phyloP scores from a whole-genome alignment of 1,140 invertebrate genomes.

The Hermatobates lingyangjiaoensis region DNA sequence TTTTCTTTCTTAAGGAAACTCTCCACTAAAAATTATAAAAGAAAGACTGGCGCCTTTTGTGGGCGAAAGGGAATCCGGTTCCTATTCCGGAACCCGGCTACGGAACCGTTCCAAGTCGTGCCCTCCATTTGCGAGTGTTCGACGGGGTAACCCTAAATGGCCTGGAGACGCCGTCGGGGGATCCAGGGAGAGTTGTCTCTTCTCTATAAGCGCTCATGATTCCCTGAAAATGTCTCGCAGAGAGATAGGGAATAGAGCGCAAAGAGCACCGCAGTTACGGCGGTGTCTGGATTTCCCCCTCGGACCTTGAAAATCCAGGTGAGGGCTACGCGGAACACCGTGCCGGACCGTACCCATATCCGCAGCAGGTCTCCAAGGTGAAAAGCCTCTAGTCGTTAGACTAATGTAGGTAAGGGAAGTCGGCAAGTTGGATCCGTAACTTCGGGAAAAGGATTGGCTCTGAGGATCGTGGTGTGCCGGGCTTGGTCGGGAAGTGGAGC shows the following conservation, averaged over 20 bases:
- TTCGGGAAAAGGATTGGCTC: constrained; percentile 50
- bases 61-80: too few relatives aligned
- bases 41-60: too few relatives aligned
- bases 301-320: constrained; percentile 59
- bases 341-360: constrained; percentile 55
- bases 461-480: constrained; percentile 32
- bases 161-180: constrained; percentile 49
- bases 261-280: constrained; percentile 47
- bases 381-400: constrained; percentile 76
- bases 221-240: constrained; percentile 52
- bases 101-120: not conserved
- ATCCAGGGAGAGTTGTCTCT: constrained; percentile 63
- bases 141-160: constrained; percentile 37
- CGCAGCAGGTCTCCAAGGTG: constrained; percentile 76
- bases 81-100: not conserved
- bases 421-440: constrained; percentile 65
- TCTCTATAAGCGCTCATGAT: constrained; percentile 49
- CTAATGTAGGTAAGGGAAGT: constrained; percentile 78
- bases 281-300: constrained; percentile 42
- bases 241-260: constrained; percentile 46
- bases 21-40: too few relatives aligned
- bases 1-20: too few relatives aligned
- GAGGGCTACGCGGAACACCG: constrained; percentile 45
- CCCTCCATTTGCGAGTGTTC: not conserved
- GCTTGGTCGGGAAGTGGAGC: constrained; percentile 25